Evolutionary conservation across 2,113 vertebrate genomes (phyloP).

Genomic region (Phaethon lepturus): DNA sequence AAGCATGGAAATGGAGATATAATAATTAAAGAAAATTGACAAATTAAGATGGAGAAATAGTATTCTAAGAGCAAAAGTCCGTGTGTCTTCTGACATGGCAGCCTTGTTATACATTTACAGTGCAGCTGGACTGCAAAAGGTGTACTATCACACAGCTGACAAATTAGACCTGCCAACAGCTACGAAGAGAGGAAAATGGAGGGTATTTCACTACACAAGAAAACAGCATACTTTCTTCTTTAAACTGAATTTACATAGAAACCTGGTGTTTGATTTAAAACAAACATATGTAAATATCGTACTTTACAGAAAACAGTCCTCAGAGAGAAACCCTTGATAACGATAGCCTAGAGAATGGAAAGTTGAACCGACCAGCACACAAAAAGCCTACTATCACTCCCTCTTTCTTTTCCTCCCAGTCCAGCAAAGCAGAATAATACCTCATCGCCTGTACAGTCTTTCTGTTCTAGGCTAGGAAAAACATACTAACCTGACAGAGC

Average conservation of each 20-base stretch:
- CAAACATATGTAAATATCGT: background rate
- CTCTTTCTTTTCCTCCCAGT: background rate
- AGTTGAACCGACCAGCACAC: background rate
- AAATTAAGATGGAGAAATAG: background rate
- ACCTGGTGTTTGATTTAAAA: background rate
- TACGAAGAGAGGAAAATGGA: background rate
- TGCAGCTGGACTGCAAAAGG: background rate
- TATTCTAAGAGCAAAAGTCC: background rate
- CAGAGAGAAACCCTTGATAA: background rate
- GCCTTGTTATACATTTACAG: background rate
- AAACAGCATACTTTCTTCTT: background rate
- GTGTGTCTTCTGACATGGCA: background rate
- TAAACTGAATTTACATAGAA: background rate
- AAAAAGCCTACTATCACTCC: background rate
- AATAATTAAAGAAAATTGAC: background rate
- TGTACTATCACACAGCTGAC: background rate
- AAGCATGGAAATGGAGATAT: background rate
- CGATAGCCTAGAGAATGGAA: background rate
- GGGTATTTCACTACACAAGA: background rate
- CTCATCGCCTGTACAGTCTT: background rate
- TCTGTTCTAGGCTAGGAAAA: background rate
- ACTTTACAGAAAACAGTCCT: background rate
- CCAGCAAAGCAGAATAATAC: constrained; percentile 40
- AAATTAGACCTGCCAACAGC: constrained; percentile 32
- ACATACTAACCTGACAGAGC: constrained; percentile 34